Percentiles rank a stretch among this genome's conserved stretches.
phyloP scores from a whole-genome alignment of 2,888 invertebrate species.

The Stegana nigrithorax region DNA sequence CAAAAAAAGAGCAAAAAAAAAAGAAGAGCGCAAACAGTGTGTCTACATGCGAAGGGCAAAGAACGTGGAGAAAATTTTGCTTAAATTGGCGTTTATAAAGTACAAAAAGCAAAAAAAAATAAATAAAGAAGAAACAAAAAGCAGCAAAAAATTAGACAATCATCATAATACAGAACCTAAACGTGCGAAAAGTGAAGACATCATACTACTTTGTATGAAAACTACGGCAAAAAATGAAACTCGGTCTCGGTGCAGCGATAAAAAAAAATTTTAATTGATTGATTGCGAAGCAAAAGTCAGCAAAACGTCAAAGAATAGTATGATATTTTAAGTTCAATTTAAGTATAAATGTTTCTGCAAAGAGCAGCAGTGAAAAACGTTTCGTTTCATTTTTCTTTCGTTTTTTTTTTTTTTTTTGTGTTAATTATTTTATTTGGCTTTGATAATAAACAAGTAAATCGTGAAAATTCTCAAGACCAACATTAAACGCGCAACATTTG shows the following conservation, averaged over 20 bases:
- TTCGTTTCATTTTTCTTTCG: background rate
- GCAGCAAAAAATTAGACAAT: background rate
- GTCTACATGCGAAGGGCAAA: background rate
- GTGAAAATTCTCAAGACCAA: no score
- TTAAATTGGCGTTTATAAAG: constrained; percentile 20
- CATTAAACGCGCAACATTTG: no score
- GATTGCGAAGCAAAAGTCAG: no score
- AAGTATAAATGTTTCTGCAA: no score
- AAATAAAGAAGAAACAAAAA: background rate
- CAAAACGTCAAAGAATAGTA: no score
- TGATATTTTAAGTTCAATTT: no score
- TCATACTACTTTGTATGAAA: background rate
- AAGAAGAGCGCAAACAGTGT: constrained; percentile 4
- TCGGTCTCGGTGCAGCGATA: no score
- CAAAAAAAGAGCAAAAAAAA: no score
- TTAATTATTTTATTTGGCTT: background rate
- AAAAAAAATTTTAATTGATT: no score
- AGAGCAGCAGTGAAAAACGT: background rate
- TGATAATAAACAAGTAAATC: background rate
- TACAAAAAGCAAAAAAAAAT: no score
- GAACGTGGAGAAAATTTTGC: constrained; percentile 28
- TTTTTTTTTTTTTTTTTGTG: background rate
- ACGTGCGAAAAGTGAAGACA: background rate
- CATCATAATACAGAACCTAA: background rate
- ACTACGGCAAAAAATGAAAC: no score